phyloP scores from a whole-genome alignment of 2,113 vertebrate species.

The Arothron firmamentum region DNA sequence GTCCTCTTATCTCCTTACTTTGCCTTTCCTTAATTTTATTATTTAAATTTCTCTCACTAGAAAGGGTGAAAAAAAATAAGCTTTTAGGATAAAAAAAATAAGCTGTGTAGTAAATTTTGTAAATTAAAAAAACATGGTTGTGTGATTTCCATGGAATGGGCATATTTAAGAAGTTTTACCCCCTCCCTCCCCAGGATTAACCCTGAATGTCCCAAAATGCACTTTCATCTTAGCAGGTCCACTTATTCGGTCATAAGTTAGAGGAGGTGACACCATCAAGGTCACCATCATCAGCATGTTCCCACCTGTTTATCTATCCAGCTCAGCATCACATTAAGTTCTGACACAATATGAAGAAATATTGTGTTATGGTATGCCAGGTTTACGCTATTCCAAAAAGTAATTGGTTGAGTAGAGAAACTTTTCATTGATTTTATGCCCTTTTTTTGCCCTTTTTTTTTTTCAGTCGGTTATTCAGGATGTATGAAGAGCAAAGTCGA shows the following conservation, averaged over 20 bases:
- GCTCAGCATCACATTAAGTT: not conserved
- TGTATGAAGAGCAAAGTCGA: constrained; percentile 15
- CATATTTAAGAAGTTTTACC: no score
- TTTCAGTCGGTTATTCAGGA: not conserved
- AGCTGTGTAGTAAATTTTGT: no score
- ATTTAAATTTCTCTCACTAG: no score
- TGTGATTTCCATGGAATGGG: no score
- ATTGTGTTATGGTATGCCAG: constrained; percentile 2
- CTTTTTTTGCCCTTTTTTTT: constrained; percentile 21
- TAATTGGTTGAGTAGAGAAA: no score
- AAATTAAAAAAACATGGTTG: no score
- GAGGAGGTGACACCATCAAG: not conserved
- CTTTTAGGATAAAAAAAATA: no score
- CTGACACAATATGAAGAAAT: constrained; percentile 1
- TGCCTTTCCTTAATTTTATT: no score
- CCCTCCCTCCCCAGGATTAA: no score
- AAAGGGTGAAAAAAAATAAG: no score
- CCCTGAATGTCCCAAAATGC: not conserved
- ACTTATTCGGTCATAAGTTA: not conserved
- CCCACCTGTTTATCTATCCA: constrained; percentile 12
- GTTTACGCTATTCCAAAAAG: no score
- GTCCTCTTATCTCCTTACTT: no score
- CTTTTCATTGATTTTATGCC: not conserved
- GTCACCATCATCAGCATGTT: constrained; percentile 41
- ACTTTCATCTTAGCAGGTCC: not conserved